A percentile compares a stretch with the other conserved stretches of the same genome.
These are phyloP conservation scores for Byasa hedistus DNA, from an alignment of 2,888 invertebrate species.

Conservation along the genomic window DNA sequence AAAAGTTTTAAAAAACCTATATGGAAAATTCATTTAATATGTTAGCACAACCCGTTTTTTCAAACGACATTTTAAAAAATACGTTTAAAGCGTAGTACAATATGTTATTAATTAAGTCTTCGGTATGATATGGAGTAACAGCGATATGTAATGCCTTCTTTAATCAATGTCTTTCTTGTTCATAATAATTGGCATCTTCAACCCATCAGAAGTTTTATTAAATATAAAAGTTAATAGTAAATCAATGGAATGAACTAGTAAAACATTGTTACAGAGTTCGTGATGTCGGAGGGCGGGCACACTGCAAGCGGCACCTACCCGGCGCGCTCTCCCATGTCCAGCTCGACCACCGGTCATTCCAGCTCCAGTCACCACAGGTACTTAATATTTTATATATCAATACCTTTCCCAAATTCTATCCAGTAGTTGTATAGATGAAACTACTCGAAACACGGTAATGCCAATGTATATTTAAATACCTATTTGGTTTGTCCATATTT, in stretches of 20 bases:
- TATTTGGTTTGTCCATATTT: background rate
- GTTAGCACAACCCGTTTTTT: too few relatives aligned
- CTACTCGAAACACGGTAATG: background rate
- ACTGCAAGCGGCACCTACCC: slow-evolving; percentile 56
- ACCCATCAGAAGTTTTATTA: background rate
- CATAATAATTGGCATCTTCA: too few relatives aligned
- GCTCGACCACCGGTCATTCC: slow-evolving; percentile 73
- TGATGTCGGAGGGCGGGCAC: slow-evolving; percentile 66
- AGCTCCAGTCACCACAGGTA: slow-evolving; percentile 77
- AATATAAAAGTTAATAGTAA: background rate
- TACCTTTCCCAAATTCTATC: background rate
- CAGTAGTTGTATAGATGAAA: background rate
- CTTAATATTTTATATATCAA: background rate
- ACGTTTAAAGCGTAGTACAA: too few relatives aligned
- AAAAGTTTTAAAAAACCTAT: background rate
- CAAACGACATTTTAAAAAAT: too few relatives aligned
- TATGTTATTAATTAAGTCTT: too few relatives aligned
- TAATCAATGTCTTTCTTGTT: too few relatives aligned
- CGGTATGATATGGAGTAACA: too few relatives aligned
- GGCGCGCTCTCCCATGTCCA: slow-evolving; percentile 72
- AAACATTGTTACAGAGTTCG: slow-evolving; percentile 59
- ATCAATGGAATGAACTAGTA: slow-evolving; percentile 1
- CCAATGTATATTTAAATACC: background rate
- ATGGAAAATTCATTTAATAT: background rate
- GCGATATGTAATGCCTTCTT: too few relatives aligned